phyloP scores from a whole-genome alignment of 2,113 vertebrate species.

The Aspidoscelis tigris region DNA sequence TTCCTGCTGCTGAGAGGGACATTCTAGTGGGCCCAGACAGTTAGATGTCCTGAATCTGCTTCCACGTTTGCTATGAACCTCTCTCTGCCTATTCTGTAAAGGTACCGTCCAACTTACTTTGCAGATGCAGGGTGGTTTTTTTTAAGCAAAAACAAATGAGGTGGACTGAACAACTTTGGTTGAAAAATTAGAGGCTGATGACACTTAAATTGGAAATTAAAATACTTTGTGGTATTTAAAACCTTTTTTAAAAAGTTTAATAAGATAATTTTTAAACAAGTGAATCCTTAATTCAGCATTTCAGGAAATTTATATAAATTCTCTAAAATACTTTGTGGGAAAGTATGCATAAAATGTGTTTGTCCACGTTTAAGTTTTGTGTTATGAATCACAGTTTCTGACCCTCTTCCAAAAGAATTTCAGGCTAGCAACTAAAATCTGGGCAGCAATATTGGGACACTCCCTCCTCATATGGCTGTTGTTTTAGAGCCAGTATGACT shows the following conservation, averaged over 20 bases:
- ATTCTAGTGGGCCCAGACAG: too few species aligned
- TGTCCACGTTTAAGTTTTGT: conserved; percentile 38
- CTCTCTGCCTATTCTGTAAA: too few species aligned
- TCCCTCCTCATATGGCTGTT: conserved; percentile 51
- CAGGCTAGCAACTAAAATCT: conserved; percentile 40
- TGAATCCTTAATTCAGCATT: neutral
- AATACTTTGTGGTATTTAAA: neutral
- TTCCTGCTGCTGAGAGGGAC: too few species aligned
- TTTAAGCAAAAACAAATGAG: neutral
- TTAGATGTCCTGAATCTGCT: too few species aligned
- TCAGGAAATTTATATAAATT: conserved; percentile 28
- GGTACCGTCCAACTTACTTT: too few species aligned
- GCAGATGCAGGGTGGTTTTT: too few species aligned
- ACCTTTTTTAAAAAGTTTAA: neutral
- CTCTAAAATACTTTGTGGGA: conserved; percentile 35
- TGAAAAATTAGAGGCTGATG: neutral
- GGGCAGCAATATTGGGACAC: conserved; percentile 33
- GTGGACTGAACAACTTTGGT: neutral
- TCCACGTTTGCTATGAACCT: too few species aligned
- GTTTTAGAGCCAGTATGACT: conserved; percentile 52
- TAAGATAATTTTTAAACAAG: neutral
- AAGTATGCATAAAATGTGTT: conserved; percentile 20
- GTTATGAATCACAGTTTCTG: conserved; percentile 51
- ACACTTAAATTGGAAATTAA: neutral
- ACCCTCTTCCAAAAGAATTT: conserved; percentile 24